Percentiles rank a stretch among this genome's conserved stretches.
Conservation (phyloP, 1,140 invertebrate species). For the Cryptotermes secundus region DNA sequence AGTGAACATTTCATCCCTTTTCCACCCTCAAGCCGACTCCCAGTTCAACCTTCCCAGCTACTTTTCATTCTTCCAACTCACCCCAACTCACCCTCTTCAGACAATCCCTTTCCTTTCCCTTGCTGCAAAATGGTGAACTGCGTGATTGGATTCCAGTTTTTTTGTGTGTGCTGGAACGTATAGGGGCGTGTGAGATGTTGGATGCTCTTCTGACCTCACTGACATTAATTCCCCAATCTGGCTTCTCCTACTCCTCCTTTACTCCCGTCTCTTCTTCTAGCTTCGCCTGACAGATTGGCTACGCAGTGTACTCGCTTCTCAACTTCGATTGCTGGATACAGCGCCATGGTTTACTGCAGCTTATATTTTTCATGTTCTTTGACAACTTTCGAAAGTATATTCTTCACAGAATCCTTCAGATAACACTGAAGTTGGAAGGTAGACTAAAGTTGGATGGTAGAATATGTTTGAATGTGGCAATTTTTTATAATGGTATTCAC, state of each 20-base stretch:
- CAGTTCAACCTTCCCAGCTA: conserved; percentile 1
- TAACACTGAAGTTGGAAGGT: not conserved
- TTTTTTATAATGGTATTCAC: no score
- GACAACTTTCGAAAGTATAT: no score
- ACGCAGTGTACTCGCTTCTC: not conserved
- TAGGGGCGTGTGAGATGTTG: not conserved
- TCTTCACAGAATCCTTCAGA: not conserved
- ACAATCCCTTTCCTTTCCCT: not conserved
- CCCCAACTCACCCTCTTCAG: not conserved
- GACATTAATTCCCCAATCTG: conserved; percentile 30
- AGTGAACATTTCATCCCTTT: conserved; percentile 20
- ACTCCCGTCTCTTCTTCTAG: not conserved
- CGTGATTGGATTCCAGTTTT: conserved; percentile 25
- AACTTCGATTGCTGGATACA: conserved; percentile 10
- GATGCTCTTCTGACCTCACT: conserved; percentile 19
- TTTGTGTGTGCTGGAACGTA: not conserved
- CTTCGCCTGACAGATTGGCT: not conserved
- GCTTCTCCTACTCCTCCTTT: not conserved
- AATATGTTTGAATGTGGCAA: no score
- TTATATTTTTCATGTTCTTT: not conserved
- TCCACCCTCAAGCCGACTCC: not conserved
- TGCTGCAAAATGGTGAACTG: not conserved
- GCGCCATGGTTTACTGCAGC: not conserved
- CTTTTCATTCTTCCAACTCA: no score
- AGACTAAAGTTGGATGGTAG: no score